phyloP scores from a whole-genome alignment of 2,888 invertebrate species.

The Rambutsinella grinnellia region DNA sequence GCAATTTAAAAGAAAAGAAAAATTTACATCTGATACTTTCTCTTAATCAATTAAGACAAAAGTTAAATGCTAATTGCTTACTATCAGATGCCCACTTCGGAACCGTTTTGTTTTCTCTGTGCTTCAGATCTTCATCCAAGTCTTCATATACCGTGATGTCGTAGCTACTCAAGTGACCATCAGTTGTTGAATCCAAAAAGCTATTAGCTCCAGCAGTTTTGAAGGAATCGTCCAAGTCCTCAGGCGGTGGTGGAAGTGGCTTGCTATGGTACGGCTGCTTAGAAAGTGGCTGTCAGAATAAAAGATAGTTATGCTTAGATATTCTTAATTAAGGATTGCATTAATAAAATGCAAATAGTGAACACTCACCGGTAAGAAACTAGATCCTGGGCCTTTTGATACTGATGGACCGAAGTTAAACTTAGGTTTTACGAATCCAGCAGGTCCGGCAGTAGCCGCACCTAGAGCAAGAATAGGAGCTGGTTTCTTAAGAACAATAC shows the following conservation, averaged over 20 bases:
- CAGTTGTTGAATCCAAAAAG: slow-evolving; percentile 47
- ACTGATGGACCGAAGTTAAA: slow-evolving; percentile 9
- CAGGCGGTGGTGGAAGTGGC: background rate
- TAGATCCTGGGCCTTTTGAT: background rate
- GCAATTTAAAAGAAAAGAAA: slow-evolving; percentile 8
- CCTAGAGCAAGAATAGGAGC: background rate
- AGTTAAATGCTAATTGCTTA: slow-evolving; percentile 32
- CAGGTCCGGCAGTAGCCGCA: slow-evolving; percentile 2
- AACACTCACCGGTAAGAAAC: slow-evolving; percentile 5
- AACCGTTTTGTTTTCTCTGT: slow-evolving; percentile 59
- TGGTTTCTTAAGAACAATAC: slow-evolving; percentile 21
- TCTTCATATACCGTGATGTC: slow-evolving; percentile 62
- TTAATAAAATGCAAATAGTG: slow-evolving; percentile 10
- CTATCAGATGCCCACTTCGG: slow-evolving; percentile 61
- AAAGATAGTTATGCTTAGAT: background rate
- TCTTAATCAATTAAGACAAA: background rate
- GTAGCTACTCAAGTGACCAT: slow-evolving; percentile 53
- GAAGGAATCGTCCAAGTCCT: slow-evolving; percentile 37
- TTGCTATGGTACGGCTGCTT: slow-evolving; percentile 19
- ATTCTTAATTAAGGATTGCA: background rate
- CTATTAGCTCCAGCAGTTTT: slow-evolving; percentile 30
- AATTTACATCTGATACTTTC: no score
- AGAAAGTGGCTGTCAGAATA: slow-evolving; percentile 13
- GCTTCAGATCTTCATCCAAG: slow-evolving; percentile 60
- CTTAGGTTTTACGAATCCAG: slow-evolving; percentile 21